Conservation (phyloP, 2,797 vertebrate genomes). For the Pangasius djambal region DNA sequence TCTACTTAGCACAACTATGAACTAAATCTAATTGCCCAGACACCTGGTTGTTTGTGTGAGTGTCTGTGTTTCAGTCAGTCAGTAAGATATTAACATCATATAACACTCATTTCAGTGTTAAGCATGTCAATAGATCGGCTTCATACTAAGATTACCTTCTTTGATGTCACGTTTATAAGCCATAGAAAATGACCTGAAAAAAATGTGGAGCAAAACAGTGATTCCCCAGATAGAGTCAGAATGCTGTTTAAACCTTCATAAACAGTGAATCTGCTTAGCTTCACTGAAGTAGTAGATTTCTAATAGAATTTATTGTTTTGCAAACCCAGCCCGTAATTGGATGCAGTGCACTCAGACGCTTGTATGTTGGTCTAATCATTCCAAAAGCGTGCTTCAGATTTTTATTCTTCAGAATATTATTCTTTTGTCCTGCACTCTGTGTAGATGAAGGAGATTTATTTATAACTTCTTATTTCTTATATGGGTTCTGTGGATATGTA, state of each 20-base stretch:
- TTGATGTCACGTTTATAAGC: background rate
- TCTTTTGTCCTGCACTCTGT: conserved; percentile 14
- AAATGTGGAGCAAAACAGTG: background rate
- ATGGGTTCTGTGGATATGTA: conserved; percentile 49
- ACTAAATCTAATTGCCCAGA: background rate
- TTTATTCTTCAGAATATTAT: background rate
- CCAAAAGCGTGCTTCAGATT: conserved; percentile 24
- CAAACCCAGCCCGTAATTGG: conserved; percentile 10
- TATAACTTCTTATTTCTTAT: conserved; percentile 46
- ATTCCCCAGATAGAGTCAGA: background rate
- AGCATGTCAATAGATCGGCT: background rate
- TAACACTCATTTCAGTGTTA: background rate
- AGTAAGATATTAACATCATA: background rate
- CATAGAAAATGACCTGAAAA: background rate
- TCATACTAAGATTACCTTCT: background rate
- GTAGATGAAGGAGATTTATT: conserved; percentile 53
- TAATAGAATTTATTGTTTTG: background rate
- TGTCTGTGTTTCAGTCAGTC: background rate
- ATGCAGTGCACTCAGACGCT: conserved; percentile 22
- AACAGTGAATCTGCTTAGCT: background rate
- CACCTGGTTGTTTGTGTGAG: background rate
- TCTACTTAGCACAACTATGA: background rate
- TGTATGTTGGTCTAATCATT: conserved; percentile 22
- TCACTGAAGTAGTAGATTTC: background rate
- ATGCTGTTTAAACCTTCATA: conserved; percentile 3